These are phyloP conservation scores for Heterotilapia buettikoferi DNA, from an alignment of 2,113 vertebrate genomes.

Conservation along the genomic window DNA sequence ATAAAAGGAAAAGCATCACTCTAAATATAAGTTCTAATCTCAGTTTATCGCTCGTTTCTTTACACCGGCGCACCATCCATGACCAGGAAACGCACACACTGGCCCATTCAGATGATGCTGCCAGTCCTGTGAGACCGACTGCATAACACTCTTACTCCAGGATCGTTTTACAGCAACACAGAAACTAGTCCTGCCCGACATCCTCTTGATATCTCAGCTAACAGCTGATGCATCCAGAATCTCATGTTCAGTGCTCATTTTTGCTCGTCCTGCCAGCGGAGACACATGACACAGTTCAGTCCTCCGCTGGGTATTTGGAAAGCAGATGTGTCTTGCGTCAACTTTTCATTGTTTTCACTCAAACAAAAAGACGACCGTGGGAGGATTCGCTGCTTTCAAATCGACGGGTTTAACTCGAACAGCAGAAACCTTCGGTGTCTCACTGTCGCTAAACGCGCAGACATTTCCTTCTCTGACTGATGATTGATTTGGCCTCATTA, in stretches of 20 bases:
- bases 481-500: neutral
- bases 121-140: neutral
- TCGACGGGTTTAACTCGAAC: neutral
- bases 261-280: neutral
- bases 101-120: neutral
- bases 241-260: neutral
- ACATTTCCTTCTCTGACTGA: neutral
- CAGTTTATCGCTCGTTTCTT: neutral
- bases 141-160: neutral
- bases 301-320: neutral
- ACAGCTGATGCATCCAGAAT: neutral
- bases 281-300: neutral
- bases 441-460: neutral
- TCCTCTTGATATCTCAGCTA: conserved; percentile 5
- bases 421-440: neutral
- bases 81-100: neutral
- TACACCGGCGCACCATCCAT: neutral
- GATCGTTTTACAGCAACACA: conserved; percentile 36
- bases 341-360: neutral
- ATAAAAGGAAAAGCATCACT: neutral
- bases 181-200: conserved; percentile 20
- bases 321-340: neutral
- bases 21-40: neutral
- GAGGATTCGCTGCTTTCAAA: neutral
- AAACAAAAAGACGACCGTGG: neutral